These are phyloP conservation scores for Cyclina sinensis DNA, from an alignment of 1,140 invertebrate genomes.

Conservation along the genomic window DNA sequence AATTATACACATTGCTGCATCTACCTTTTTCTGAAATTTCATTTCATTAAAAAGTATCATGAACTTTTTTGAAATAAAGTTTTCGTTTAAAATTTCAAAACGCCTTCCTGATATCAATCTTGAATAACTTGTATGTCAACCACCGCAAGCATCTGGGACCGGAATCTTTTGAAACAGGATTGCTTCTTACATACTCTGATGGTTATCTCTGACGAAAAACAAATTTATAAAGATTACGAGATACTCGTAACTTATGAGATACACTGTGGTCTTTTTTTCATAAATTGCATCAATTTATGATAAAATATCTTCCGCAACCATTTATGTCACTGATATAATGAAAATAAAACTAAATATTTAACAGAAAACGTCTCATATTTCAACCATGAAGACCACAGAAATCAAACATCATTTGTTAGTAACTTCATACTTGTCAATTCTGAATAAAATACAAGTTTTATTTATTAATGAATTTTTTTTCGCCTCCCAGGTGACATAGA, in stretches of 20 bases:
- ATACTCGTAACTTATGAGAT: not conserved
- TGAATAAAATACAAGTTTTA: not conserved
- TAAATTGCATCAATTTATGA: not conserved
- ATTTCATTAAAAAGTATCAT: too few species aligned
- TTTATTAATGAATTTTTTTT: not conserved
- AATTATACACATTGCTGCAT: too few species aligned
- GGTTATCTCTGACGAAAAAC: not conserved
- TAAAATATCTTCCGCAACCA: not conserved
- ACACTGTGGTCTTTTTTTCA: not conserved
- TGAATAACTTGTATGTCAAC: not conserved
- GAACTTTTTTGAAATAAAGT: too few species aligned
- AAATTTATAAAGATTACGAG: not conserved
- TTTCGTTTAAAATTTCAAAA: too few species aligned
- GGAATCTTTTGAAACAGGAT: not conserved
- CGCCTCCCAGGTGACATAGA: not conserved
- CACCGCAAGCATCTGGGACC: not conserved
- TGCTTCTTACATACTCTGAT: not conserved
- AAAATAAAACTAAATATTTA: not conserved
- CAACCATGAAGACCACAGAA: not conserved
- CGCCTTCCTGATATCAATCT: not conserved
- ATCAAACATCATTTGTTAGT: not conserved
- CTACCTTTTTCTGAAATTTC: too few species aligned
- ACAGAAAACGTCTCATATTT: conserved; percentile 7
- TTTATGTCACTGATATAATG: conserved; percentile 21
- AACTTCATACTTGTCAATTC: not conserved